Conservation (phyloP, 2,888 invertebrate species). For the Hirtodrosophila histrioides region DNA sequence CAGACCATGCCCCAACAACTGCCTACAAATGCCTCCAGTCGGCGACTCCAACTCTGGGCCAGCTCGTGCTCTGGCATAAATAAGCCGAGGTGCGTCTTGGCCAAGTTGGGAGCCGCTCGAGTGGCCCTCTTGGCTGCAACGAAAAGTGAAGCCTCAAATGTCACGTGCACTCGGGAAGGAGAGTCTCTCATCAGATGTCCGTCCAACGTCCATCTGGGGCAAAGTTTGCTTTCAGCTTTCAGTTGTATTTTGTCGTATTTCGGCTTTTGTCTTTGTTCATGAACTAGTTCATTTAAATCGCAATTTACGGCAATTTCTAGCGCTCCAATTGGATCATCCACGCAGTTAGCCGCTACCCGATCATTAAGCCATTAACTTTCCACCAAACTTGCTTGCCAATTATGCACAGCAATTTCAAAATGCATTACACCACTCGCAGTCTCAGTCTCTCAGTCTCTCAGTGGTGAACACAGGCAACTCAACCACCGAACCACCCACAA, state of each 20-base stretch:
- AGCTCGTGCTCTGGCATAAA: constrained; percentile 56
- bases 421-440: constrained; percentile 13
- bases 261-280: constrained; percentile 12
- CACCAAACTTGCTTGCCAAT: constrained; percentile 25
- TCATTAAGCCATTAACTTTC: constrained; percentile 52
- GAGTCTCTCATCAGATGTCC: constrained; percentile 22
- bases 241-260: neutral
- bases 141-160: constrained; percentile 36
- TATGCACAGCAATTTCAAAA: constrained; percentile 31
- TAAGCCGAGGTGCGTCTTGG: constrained; percentile 23
- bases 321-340: constrained; percentile 18
- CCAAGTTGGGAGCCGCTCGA: constrained; percentile 22
- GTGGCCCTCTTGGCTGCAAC: constrained; percentile 43
- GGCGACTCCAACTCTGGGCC: constrained; percentile 9
- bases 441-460: too few relatives aligned
- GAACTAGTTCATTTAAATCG: constrained; percentile 58
- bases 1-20: constrained; percentile 48
- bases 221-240: constrained; percentile 15
- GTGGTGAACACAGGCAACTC: constrained; percentile 1
- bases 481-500: constrained; percentile 30
- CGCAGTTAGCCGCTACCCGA: constrained; percentile 11
- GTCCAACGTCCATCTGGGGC: constrained; percentile 4
- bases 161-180: constrained; percentile 40
- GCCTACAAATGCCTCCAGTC: constrained; percentile 32
- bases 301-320: constrained; percentile 40